Percentiles rank a stretch among this genome's conserved stretches.
Evolutionary conservation across 2,797 vertebrate genomes (phyloP).

Genomic region (Pitangus sulphuratus): DNA sequence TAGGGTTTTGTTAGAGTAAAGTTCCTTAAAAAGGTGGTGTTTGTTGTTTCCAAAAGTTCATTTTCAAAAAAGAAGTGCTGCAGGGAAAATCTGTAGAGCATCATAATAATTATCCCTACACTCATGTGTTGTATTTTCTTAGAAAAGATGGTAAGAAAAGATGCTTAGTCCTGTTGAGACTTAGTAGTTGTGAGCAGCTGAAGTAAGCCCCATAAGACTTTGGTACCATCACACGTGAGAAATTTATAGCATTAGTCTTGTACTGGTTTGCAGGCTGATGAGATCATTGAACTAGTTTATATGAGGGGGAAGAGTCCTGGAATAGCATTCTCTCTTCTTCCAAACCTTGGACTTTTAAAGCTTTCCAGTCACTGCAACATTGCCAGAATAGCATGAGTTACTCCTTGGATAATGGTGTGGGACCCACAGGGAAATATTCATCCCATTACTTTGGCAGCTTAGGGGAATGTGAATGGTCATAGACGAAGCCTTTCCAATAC

Average conservation of each 20-base stretch:
- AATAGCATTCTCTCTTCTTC: background rate
- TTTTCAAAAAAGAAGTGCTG: background rate
- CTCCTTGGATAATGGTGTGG: background rate
- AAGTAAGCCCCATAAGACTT: accelerated
- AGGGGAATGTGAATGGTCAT: background rate
- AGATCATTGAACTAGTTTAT: background rate
- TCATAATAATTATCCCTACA: background rate
- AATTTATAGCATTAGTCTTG: background rate
- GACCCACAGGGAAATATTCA: background rate
- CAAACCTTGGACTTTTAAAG: background rate
- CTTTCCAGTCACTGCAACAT: background rate
- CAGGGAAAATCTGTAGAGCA: background rate
- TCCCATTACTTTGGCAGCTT: background rate
- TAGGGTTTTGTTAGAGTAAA: background rate
- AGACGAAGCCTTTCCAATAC: background rate
- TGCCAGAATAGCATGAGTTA: background rate
- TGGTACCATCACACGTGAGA: background rate
- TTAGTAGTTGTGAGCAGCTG: background rate
- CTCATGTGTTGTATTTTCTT: background rate
- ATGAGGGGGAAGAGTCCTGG: background rate
- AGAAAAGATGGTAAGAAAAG: background rate
- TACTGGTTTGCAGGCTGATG: background rate
- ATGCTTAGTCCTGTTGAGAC: background rate
- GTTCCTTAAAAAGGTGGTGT: background rate
- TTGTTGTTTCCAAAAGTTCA: background rate